These are phyloP conservation scores for Meghimatium bilineatum DNA, from an alignment of 2,888 invertebrate species.

Conservation along the genomic window DNA sequence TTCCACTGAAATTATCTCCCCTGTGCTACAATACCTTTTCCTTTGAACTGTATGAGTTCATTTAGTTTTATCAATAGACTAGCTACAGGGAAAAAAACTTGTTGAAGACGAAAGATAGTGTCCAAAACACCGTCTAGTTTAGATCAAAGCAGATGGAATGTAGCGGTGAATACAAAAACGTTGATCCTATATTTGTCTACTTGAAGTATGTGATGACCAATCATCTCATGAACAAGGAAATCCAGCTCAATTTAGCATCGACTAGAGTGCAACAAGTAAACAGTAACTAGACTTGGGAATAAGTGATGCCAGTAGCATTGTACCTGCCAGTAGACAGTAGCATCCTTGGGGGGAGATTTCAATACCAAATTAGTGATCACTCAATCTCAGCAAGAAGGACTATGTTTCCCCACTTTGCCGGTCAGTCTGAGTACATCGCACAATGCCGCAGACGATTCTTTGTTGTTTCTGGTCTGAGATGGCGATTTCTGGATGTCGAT, in stretches of 20 bases:
- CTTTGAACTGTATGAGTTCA: neutral
- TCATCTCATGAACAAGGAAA: slow-evolving; percentile 15
- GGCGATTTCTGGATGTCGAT: neutral
- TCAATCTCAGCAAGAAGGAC: neutral
- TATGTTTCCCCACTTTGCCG: slow-evolving; percentile 2
- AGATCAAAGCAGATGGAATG: slow-evolving; percentile 12
- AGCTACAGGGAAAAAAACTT: neutral
- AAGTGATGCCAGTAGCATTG: slow-evolving; percentile 12
- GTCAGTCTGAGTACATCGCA: slow-evolving; percentile 19
- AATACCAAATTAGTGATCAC: slow-evolving; percentile 29
- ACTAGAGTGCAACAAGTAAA: neutral
- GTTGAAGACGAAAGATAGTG: neutral
- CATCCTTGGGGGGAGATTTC: slow-evolving; percentile 1
- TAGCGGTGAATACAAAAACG: neutral
- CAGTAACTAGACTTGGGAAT: neutral
- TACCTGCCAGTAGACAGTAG: slow-evolving; percentile 15
- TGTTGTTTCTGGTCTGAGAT: neutral
- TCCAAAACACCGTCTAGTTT: neutral
- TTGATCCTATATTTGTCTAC: slow-evolving; percentile 9
- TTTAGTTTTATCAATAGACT: neutral
- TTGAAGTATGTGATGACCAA: slow-evolving; percentile 19
- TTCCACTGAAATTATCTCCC: neutral
- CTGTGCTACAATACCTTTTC: neutral
- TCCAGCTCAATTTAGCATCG: neutral
- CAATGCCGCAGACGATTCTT: neutral